phyloP scores from a whole-genome alignment of 37 sponge, comb jelly and placozoan species.

The Petrosia ficiformis region DNA sequence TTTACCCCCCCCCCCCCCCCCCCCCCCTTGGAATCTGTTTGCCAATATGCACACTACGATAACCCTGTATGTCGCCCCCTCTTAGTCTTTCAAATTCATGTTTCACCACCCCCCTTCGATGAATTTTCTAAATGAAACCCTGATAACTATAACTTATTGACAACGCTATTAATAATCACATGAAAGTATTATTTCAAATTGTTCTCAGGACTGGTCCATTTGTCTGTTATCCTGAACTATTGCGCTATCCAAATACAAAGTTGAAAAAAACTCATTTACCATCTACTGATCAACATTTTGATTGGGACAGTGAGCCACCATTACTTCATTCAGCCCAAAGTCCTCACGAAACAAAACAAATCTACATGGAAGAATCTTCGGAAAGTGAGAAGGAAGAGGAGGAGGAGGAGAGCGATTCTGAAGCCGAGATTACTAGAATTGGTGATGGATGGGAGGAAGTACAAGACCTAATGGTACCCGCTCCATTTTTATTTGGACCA shows the following conservation, averaged over 20 bases:
- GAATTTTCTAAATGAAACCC: too few species aligned
- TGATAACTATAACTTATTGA: too few species aligned
- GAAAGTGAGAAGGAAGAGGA: neutral
- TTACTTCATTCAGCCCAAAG: neutral
- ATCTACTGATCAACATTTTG: neutral
- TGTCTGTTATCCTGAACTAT: constrained; percentile 51
- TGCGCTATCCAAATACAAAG: neutral
- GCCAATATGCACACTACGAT: too few species aligned
- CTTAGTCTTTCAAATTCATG: too few species aligned
- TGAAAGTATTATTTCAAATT: too few species aligned
- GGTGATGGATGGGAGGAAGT: constrained; percentile 1
- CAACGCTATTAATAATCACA: too few species aligned
- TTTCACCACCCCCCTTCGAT: too few species aligned
- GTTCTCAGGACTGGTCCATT: constrained; percentile 60
- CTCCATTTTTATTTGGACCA: neutral
- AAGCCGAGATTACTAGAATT: neutral
- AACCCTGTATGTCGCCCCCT: too few species aligned
- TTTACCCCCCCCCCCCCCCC: too few species aligned
- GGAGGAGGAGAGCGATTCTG: neutral
- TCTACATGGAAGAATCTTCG: neutral
- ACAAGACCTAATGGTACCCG: neutral
- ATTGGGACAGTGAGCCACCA: neutral
- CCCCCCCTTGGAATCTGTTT: too few species aligned
- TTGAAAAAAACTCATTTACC: neutral
- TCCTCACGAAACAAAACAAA: neutral